Conservation (phyloP, 2,113 vertebrate species). For the Neodontobutis hainanensis region DNA sequence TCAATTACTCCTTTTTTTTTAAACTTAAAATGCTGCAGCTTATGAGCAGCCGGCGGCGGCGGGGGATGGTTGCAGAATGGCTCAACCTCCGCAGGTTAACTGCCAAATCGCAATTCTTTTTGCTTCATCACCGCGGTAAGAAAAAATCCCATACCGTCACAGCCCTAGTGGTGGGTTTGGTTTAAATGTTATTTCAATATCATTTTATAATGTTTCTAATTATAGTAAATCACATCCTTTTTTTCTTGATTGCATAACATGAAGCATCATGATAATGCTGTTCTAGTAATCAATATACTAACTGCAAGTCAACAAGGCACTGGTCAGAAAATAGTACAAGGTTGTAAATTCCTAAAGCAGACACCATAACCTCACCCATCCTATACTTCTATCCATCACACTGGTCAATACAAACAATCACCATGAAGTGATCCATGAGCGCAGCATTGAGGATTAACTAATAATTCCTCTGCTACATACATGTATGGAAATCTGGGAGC, state of each 20-base stretch:
- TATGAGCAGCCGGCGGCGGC: no score
- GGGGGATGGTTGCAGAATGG: no score
- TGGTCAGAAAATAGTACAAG: slow-evolving; percentile 53
- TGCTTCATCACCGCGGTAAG: no score
- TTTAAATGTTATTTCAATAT: no score
- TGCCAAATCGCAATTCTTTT: no score
- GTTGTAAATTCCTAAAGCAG: slow-evolving; percentile 51
- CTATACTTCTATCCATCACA: neutral
- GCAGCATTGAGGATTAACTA: slow-evolving; percentile 46
- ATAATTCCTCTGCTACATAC: slow-evolving; percentile 45
- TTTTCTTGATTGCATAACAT: neutral
- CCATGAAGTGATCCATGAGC: slow-evolving; percentile 36
- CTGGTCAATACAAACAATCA: slow-evolving; percentile 27
- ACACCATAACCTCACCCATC: slow-evolving; percentile 37
- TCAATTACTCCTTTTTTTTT: no score
- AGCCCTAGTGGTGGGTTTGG: no score
- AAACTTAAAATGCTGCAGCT: no score
- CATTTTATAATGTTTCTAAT: no score
- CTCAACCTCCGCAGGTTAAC: no score
- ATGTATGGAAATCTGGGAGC: slow-evolving; percentile 35
- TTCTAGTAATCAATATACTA: slow-evolving; percentile 36
- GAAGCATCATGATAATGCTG: neutral
- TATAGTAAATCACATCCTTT: no score
- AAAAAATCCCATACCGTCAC: no score
- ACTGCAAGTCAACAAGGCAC: slow-evolving; percentile 40